Percentiles rank a stretch among this genome's conserved stretches.
These are phyloP conservation scores for Macrosteles quadrilineatus DNA, from an alignment of 1,140 invertebrate genomes.

Conservation along the genomic window DNA sequence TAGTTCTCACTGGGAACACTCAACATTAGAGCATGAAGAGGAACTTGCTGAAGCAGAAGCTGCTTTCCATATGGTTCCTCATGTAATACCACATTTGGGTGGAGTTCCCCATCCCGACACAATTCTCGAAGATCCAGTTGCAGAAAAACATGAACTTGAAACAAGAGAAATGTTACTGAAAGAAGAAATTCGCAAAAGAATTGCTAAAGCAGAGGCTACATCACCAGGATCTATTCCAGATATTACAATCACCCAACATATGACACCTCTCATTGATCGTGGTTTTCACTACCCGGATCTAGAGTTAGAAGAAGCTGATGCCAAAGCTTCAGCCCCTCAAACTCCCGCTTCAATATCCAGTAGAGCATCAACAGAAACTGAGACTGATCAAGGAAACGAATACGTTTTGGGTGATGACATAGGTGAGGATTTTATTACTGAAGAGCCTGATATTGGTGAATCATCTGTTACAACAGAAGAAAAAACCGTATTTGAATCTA, in stretches of 20 bases:
- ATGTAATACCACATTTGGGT: slow-evolving; percentile 50
- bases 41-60: slow-evolving; percentile 57
- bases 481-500: slow-evolving; percentile 52
- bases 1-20: slow-evolving; percentile 29
- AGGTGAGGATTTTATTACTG: slow-evolving; percentile 56
- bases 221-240: slow-evolving; percentile 62
- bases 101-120: slow-evolving; percentile 48
- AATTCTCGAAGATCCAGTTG: slow-evolving; percentile 57
- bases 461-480: slow-evolving; percentile 57
- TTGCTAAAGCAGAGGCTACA: slow-evolving; percentile 50
- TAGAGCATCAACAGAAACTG: slow-evolving; percentile 59
- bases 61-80: slow-evolving; percentile 53
- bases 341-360: slow-evolving; percentile 62
- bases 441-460: slow-evolving; percentile 54
- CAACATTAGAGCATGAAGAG: slow-evolving; percentile 43
- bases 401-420: slow-evolving; percentile 58
- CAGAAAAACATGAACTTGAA: slow-evolving; percentile 56
- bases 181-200: slow-evolving; percentile 50
- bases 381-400: slow-evolving; percentile 63
- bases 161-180: slow-evolving; percentile 52
- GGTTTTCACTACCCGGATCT: slow-evolving; percentile 57
- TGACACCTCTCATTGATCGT: slow-evolving; percentile 53
- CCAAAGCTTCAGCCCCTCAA: slow-evolving; percentile 52
- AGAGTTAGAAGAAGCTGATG: slow-evolving; percentile 48
- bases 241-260: slow-evolving; percentile 68